Evolutionary conservation across 2,888 invertebrate genomes (phyloP), one percentile per base, ranked within the genome.

Genomic region (Nemotelus pantherinus): DNA sequence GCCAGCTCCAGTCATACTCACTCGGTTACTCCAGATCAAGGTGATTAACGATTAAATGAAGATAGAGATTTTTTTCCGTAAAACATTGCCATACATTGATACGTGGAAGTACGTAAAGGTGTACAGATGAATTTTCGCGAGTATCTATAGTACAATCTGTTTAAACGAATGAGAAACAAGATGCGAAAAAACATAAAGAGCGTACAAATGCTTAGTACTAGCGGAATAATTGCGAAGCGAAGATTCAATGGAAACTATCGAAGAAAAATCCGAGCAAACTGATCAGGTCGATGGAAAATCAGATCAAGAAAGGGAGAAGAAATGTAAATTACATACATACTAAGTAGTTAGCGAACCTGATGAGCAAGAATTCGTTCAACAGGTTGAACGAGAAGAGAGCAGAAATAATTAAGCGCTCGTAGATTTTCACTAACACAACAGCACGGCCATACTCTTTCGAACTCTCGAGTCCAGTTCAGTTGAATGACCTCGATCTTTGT

Each of bases 401-500:
- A 3, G 7, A 47, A 6, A 60, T 25, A 10, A 39, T 25, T 43
- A 10, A 6, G 44, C 4, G 9, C 55, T 43, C 41, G 25, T 5
- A 43, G 6, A 68, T 10, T 55, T 45, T 44, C 41, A 70, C 70
- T 10, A 70, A 60, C 39, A 74, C 63, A 9, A 60, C 9, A 9
- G 44, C 10, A 41, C 45, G 45, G 39, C 2, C 3, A 45, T 6
- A 53, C 72, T 58, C 58, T 47, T 41, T 57, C n/a, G 9, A 5
- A 48, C 63, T 75, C 75, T 48, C 63, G 45, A 63, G 41, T 72
- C 43, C 3, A 47, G 44, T 63, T 77, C 79, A 80, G 81, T 81
- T 81, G 81, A 81, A 81, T 80, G 80, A 81, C 81, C 81, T 80
- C 79, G 63, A 79, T 80, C 78, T 79, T 81, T 79, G 78, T 81